Conservation (phyloP, 2,888 invertebrate species). For the Drosophila mulleri region DNA sequence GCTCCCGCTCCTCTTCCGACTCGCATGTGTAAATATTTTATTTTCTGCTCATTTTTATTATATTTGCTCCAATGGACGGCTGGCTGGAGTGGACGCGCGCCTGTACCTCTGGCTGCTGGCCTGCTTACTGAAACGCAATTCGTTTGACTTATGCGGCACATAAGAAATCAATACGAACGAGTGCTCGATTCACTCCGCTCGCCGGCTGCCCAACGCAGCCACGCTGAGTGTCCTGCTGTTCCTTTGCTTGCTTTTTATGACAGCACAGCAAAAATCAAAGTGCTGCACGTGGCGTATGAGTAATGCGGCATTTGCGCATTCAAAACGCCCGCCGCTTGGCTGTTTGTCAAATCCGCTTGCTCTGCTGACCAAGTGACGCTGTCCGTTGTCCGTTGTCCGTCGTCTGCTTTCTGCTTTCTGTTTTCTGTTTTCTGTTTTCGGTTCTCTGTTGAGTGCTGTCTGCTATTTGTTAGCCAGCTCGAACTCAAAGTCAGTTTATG, state of each 20-base stretch:
- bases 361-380: conserved; percentile 1
- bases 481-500: conserved; percentile 43
- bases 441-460: not conserved
- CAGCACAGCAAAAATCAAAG: conserved; percentile 60
- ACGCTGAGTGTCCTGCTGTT: conserved; percentile 16
- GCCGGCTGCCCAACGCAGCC: not conserved
- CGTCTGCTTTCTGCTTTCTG: not conserved
- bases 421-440: not conserved
- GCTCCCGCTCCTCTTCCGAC: too few species aligned
- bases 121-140: conserved; percentile 50
- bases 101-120: conserved; percentile 5
- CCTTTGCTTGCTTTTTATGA: conserved; percentile 53
- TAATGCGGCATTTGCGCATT: conserved; percentile 49
- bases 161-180: conserved; percentile 56
- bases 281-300: conserved; percentile 66
- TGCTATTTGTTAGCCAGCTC: not conserved
- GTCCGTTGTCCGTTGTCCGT: not conserved
- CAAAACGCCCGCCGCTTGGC: conserved; percentile 32
- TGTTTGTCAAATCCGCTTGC: conserved; percentile 16
- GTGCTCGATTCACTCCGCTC: conserved; percentile 29
- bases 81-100: not conserved
- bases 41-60: conserved; percentile 77
- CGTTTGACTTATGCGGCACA: conserved; percentile 57
- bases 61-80: conserved; percentile 53
- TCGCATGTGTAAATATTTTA: conserved; percentile 75